Evolutionary conservation across 2,888 invertebrate genomes (phyloP).

Genomic region (Euphydryas editha): DNA sequence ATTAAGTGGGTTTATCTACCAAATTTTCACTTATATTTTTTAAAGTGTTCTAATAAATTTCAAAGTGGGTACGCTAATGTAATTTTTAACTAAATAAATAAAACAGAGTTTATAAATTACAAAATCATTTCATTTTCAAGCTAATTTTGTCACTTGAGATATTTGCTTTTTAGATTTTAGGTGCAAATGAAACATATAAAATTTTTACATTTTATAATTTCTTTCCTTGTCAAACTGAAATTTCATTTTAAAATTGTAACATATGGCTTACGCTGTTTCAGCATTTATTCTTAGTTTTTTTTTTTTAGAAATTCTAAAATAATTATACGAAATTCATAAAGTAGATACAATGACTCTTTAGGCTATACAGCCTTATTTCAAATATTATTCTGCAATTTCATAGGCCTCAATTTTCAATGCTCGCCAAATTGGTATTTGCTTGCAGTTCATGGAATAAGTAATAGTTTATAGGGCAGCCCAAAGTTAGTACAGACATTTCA

Average conservation of each 20-base stretch:
- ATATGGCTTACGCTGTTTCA: conserved; percentile 2
- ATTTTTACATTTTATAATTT: background rate
- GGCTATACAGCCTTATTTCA: background rate
- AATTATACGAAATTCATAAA: background rate
- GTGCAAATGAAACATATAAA: background rate
- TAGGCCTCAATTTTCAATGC: too few species aligned
- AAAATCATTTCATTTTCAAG: too few species aligned
- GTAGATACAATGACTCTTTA: background rate
- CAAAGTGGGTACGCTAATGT: background rate
- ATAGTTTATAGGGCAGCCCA: too few species aligned
- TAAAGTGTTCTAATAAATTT: background rate
- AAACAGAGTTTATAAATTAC: too few species aligned
- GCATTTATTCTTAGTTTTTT: conserved; percentile 3
- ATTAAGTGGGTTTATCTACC: conserved; percentile 1
- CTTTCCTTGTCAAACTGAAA: background rate
- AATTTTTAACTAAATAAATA: background rate
- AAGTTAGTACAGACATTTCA: too few species aligned
- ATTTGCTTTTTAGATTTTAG: too few species aligned
- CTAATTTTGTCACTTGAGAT: too few species aligned
- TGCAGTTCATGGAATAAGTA: too few species aligned
- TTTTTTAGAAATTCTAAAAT: background rate
- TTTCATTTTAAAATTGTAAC: background rate
- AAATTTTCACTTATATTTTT: background rate
- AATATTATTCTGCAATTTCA: too few species aligned
- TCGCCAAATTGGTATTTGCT: too few species aligned